A percentile compares a stretch with the other conserved stretches of the same genome.
Evolutionary conservation across 2,113 vertebrate genomes (phyloP).

Genomic region (Oreotragus oreotragus): DNA sequence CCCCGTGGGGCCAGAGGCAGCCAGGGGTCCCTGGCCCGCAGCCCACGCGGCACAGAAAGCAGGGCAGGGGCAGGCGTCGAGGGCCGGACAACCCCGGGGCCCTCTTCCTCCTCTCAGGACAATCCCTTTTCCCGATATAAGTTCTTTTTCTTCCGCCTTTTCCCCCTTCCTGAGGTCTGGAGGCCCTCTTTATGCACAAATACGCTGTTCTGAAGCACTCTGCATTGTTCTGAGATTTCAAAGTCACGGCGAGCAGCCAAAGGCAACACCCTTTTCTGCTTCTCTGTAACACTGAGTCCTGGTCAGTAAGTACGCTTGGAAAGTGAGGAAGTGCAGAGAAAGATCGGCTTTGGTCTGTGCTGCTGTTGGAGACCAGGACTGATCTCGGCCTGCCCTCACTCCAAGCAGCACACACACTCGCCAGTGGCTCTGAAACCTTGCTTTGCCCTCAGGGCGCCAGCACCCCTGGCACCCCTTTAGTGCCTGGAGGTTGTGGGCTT

Average conservation of each 20-base stretch:
- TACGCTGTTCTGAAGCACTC: neutral
- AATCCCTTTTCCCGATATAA: neutral
- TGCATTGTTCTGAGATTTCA: slow-evolving; percentile 15
- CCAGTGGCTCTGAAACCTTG: neutral
- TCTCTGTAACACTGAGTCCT: neutral
- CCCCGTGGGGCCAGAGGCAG: neutral
- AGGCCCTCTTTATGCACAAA: neutral
- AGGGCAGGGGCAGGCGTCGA: neutral
- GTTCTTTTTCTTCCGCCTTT: neutral
- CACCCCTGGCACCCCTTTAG: rapidly evolving
- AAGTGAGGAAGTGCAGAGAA: neutral
- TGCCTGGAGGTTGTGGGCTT: too few relatives aligned
- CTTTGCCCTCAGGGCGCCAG: neutral
- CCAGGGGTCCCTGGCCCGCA: neutral
- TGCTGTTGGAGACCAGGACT: neutral
- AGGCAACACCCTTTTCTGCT: neutral
- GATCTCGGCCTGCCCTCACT: neutral
- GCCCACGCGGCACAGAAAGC: neutral
- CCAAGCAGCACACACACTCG: neutral
- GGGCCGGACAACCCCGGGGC: rapidly evolving
- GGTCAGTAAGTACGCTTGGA: neutral
- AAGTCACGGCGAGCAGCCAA: neutral
- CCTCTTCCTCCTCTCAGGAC: neutral
- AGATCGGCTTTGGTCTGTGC: rapidly evolving
- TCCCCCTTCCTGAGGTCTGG: neutral